Percentiles rank a stretch among this genome's conserved stretches.
Conservation (phyloP, 2,113 vertebrate genomes). For the Crotalus tigris region DNA sequence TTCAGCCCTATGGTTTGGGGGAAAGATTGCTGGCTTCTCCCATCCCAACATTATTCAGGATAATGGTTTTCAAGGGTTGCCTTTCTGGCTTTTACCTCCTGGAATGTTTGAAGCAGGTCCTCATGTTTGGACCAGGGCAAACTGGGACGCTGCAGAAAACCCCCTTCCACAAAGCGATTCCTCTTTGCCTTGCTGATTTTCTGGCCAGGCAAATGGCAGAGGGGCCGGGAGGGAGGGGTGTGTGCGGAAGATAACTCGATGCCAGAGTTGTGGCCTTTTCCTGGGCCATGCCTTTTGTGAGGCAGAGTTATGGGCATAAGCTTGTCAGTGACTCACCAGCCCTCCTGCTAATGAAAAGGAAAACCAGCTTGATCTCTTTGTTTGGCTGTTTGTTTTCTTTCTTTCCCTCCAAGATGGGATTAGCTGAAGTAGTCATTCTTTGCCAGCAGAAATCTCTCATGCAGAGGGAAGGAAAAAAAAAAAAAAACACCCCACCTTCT, state of each 20-base stretch:
- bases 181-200: not conserved
- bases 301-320: not conserved
- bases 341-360: not conserved
- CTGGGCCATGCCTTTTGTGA: not conserved
- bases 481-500: rapidly evolving
- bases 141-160: not conserved
- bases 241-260: rapidly evolving
- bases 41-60: not conserved
- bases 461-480: not conserved
- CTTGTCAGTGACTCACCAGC: not conserved
- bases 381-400: not conserved
- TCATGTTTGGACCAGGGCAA: not conserved
- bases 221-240: too few species aligned
- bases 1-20: not conserved
- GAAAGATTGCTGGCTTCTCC: not conserved
- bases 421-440: not conserved
- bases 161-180: not conserved
- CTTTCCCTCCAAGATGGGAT: not conserved
- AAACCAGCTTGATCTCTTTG: not conserved
- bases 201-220: not conserved
- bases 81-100: not conserved
- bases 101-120: too few species aligned
- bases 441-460: not conserved
- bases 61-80: not conserved
- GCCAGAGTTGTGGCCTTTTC: not conserved